A percentile compares a stretch with the other conserved stretches of the same genome.
Conservation (phyloP, 2,113 vertebrate species). For the Baryphthengus martii region DNA sequence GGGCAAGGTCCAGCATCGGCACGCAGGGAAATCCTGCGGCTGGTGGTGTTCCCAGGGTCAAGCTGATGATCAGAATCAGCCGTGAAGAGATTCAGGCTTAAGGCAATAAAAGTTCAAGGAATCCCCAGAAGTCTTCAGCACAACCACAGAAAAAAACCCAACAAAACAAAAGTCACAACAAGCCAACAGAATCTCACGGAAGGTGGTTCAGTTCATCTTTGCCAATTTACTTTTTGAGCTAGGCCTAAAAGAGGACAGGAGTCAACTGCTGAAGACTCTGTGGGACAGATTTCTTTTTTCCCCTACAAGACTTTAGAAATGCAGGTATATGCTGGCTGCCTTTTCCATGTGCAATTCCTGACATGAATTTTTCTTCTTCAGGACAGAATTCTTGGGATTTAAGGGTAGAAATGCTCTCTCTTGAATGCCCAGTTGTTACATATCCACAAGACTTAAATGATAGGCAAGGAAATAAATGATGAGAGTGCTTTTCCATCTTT, state of each 20-base stretch:
- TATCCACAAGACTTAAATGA: background rate
- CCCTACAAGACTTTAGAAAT: background rate
- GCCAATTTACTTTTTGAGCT: background rate
- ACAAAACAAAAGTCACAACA: background rate
- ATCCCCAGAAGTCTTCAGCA: conserved; percentile 3
- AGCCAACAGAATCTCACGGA: background rate
- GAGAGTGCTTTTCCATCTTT: background rate
- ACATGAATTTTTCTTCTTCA: background rate
- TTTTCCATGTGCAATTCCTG: background rate
- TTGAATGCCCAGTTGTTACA: background rate
- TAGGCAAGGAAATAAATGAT: background rate
- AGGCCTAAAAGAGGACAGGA: background rate
- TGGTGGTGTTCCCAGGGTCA: background rate
- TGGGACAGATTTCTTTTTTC: background rate
- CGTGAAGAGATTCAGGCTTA: conserved; percentile 1
- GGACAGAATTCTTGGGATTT: background rate
- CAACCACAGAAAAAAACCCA: background rate
- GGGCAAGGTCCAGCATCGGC: background rate
- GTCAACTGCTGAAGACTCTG: background rate
- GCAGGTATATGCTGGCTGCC: background rate
- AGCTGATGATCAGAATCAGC: conserved; percentile 1
- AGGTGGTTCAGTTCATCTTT: background rate
- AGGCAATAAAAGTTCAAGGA: conserved; percentile 19
- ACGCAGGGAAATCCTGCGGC: background rate
- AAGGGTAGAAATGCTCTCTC: background rate